Percentiles rank a stretch among this genome's conserved stretches.
phyloP scores from a whole-genome alignment of 1,140 invertebrate species.

The Zaprionus vittiger region DNA sequence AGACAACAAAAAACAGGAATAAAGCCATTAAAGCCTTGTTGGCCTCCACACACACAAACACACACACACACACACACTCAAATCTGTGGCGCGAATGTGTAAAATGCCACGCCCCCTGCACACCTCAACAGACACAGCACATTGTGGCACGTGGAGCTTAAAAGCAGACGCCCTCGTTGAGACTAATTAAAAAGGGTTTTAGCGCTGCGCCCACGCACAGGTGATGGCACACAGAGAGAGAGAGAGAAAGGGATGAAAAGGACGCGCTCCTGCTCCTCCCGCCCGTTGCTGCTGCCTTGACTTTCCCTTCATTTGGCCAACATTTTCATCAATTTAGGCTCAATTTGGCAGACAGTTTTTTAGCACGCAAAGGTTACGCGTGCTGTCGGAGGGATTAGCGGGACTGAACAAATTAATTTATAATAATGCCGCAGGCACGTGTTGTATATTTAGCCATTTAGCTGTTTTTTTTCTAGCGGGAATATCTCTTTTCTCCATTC shows the following conservation, averaged over 20 bases:
- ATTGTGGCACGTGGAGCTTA: conserved; percentile 6
- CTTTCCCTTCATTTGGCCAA: background rate
- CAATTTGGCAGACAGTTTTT: background rate
- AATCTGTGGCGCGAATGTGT: conserved; percentile 61
- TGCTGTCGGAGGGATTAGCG: background rate
- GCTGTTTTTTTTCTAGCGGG: too few relatives aligned
- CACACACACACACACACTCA: conserved; percentile 20
- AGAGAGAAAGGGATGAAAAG: background rate
- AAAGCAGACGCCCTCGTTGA: conserved; percentile 30
- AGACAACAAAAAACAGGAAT: background rate
- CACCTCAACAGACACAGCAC: background rate
- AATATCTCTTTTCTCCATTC: too few relatives aligned
- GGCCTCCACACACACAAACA: conserved; percentile 25
- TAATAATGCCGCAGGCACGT: background rate
- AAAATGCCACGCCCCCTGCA: conserved; percentile 35
- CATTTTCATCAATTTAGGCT: conserved; percentile 2
- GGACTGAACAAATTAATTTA: conserved; percentile 1
- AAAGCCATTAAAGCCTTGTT: conserved; percentile 5
- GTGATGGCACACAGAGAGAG: background rate
- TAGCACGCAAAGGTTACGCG: background rate
- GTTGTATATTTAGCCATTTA: background rate
- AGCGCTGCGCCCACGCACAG: conserved; percentile 14
- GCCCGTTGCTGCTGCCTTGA: background rate
- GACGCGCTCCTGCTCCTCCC: background rate
- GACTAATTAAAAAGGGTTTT: conserved; percentile 74